phyloP scores from a whole-genome alignment of 2,888 invertebrate genomes.

The Phania funesta region DNA sequence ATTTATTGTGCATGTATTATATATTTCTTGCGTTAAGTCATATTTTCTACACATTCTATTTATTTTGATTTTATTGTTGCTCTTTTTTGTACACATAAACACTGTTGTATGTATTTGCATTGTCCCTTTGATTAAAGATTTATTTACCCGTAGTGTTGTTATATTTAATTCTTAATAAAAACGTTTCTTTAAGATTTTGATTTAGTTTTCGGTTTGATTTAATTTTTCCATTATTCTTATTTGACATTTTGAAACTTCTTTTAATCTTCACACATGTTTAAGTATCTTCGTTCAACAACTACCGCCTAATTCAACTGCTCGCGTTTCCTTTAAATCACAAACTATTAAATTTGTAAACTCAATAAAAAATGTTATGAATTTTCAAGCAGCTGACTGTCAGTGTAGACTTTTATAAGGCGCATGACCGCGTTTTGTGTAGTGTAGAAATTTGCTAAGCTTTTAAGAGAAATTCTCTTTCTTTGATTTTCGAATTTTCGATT shows the following conservation, averaged over 20 bases:
- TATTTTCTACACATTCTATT: not conserved
- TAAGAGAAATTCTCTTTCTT: slow-evolving; percentile 8
- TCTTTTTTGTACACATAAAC: not conserved
- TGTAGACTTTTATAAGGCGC: slow-evolving; percentile 51
- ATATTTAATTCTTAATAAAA: not conserved
- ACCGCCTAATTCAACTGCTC: slow-evolving; percentile 59
- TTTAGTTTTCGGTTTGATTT: not conserved
- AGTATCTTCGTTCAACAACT: not conserved
- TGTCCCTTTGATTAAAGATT: not conserved
- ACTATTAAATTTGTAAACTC: slow-evolving; percentile 32
- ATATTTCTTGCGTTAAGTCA: too few relatives aligned
- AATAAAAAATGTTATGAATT: slow-evolving; percentile 20
- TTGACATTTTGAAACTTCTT: not conserved
- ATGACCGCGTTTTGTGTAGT: slow-evolving; percentile 22
- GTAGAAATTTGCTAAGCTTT: not conserved
- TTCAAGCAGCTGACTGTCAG: slow-evolving; percentile 51
- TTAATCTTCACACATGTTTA: slow-evolving; percentile 31
- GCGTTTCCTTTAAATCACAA: slow-evolving; percentile 59
- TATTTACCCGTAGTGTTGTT: not conserved
- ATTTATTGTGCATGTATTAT: too few relatives aligned
- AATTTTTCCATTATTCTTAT: not conserved
- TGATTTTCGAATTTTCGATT: not conserved
- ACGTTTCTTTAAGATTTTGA: not conserved
- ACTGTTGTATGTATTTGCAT: not conserved
- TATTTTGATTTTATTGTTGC: slow-evolving; percentile 2